Percentiles rank a stretch among this genome's conserved stretches.
phyloP scores from a whole-genome alignment of 2,797 vertebrate genomes.

The Chrosomus eos region DNA sequence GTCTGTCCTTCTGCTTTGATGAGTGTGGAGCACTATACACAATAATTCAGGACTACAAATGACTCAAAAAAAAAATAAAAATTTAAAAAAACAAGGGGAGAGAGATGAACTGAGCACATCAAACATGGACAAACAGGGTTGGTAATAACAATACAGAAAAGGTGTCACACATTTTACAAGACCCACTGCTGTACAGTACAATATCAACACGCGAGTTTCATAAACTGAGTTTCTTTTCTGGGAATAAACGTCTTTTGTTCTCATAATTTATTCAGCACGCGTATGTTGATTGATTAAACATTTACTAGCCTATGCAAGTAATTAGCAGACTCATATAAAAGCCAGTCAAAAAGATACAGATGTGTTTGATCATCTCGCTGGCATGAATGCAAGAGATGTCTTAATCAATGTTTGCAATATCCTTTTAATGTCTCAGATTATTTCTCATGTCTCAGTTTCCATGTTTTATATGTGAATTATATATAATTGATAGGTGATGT shows the following conservation, averaged over 20 bases:
- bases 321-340: neutral
- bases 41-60: neutral
- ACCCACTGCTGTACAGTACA: neutral
- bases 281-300: neutral
- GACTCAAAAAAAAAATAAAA: neutral
- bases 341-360: neutral
- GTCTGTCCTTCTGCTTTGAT: constrained; percentile 12
- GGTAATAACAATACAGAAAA: neutral
- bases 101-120: neutral
- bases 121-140: neutral
- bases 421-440: neutral
- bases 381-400: neutral
- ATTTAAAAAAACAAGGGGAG: too few relatives aligned
- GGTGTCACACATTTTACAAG: neutral
- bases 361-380: neutral
- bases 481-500: constrained; percentile 37
- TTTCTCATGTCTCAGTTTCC: neutral
- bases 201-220: neutral
- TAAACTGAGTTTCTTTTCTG: neutral
- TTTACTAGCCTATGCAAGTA: neutral
- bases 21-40: neutral
- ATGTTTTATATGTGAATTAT: neutral
- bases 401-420: constrained; percentile 23
- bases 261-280: constrained; percentile 13
- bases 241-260: neutral